phyloP scores from a whole-genome alignment of 2,888 invertebrate genomes.

The Latheticus oryzae region DNA sequence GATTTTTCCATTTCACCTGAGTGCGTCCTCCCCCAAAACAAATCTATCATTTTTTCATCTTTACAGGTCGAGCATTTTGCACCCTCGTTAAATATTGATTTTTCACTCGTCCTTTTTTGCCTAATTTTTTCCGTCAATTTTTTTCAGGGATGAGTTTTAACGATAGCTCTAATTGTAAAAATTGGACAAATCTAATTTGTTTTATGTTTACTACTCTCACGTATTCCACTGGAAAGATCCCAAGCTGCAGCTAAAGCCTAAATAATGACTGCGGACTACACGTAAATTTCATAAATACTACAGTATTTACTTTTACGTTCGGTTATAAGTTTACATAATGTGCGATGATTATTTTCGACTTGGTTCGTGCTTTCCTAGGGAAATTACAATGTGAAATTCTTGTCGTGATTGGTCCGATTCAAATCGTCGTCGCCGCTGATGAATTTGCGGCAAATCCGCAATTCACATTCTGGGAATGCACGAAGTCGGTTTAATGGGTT shows the following conservation, averaged over 20 bases:
- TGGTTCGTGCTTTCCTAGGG: background rate
- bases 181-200: slow-evolving; percentile 23
- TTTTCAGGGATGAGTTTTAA: slow-evolving; percentile 5
- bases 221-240: slow-evolving; percentile 4
- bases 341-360: background rate
- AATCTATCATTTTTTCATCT: slow-evolving; percentile 2
- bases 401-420: slow-evolving; percentile 7
- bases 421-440: slow-evolving; percentile 9
- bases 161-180: slow-evolving; percentile 8
- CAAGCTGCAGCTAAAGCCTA: slow-evolving; percentile 8
- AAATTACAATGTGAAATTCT: slow-evolving; percentile 1
- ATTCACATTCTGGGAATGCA: slow-evolving; percentile 16
- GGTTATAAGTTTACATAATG: background rate
- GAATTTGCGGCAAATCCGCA: slow-evolving; percentile 25
- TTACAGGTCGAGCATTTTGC: slow-evolving; percentile 6
- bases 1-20: too few species aligned
- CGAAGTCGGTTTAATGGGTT: slow-evolving; percentile 11
- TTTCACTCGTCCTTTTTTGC: slow-evolving; percentile 1
- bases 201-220: slow-evolving; percentile 2
- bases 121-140: slow-evolving; percentile 11
- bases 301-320: too few species aligned
- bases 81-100: slow-evolving; percentile 14
- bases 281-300: slow-evolving; percentile 4
- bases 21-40: too few species aligned
- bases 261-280: slow-evolving; percentile 10